Evolutionary conservation across 37 sponge, comb jelly and placozoan genomes (phyloP), one percentile per base, ranked within the genome.

Genomic region (Petrosia ficiformis): DNA sequence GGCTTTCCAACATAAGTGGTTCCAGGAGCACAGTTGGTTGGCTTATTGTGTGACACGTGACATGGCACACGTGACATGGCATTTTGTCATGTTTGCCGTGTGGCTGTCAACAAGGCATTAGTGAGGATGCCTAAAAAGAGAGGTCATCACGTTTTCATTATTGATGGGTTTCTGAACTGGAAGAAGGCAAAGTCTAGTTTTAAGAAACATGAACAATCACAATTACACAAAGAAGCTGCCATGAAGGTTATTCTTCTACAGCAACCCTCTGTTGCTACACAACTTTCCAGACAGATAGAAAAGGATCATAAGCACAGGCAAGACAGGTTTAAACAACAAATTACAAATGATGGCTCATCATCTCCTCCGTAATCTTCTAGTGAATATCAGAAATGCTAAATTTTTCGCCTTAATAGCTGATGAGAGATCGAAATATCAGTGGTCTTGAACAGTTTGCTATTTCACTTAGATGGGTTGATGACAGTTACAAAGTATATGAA

Each of bases 161-260:
- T 73, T 5, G 14, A 26, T 43, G 84, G 84, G 16, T 77, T 77
- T 58, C 42, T 39, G 5, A 71, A 84, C 59, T 72, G 78, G 77
- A 84, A 70, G 35, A 73, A 60, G n/a, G 60, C 60, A 29, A 16
- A 16, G 33, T 14, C 34, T 35, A 74, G 16, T 21, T 73, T 73
- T 57, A 19, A n/a, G n/a, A 37, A 22, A 14, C 74, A 73, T 57
- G 59, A 52, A 35, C 19, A n/a, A n/a, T 33, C 48, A 16, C 48
- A 57, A 59, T 36, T n/a, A n/a, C 75, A 74, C 28, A 30, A 58
- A 58, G 37, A 74, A 44, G 57, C 73, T 42, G 48, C 48, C 2
- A 24, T 42, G 42, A 72, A n/a, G 48, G 43, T 36, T 26, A 32
- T 30, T 24, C 73, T 42, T 38, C 38, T 32, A 21, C 33, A 59